phyloP scores from a whole-genome alignment of 2,888 invertebrate species.

The Malthinus seriepunctatus region DNA sequence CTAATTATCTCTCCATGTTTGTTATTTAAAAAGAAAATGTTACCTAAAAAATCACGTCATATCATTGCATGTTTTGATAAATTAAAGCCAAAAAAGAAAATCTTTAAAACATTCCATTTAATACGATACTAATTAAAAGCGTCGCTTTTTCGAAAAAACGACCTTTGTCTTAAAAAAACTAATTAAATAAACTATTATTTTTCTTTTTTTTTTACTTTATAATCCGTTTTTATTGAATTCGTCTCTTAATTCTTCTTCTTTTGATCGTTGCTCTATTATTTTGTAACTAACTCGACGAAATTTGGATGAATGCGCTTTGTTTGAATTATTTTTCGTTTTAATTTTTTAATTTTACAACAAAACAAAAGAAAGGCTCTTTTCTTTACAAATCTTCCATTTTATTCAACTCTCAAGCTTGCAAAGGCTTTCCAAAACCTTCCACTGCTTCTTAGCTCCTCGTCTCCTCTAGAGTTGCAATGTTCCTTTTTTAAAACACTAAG shows the following conservation, averaged over 20 bases:
- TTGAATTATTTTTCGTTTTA: too few relatives aligned
- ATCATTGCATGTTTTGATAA: constrained; percentile 15
- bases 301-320: neutral
- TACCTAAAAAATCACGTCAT: constrained; percentile 1
- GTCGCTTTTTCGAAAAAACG: neutral
- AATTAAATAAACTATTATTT: constrained; percentile 11
- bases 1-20: too few relatives aligned
- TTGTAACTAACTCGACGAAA: too few relatives aligned
- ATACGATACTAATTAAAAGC: neutral
- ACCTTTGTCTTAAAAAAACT: constrained; percentile 17
- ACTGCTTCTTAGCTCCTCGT: too few relatives aligned
- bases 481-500: too few relatives aligned
- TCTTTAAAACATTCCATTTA: constrained; percentile 17
- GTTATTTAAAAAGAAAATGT: too few relatives aligned
- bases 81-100: neutral
- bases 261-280: neutral
- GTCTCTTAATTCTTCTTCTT: neutral
- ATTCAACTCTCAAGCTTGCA: too few relatives aligned
- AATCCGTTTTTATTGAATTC: constrained; percentile 7
- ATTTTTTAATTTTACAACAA: too few relatives aligned
- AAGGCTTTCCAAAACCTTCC: too few relatives aligned
- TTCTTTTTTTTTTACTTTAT: constrained; percentile 12
- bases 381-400: too few relatives aligned
- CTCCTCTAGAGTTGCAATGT: too few relatives aligned
- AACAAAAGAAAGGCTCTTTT: too few relatives aligned